Base-by-base conservation (phyloP, 2,797 vertebrate species). In the Odontamblyopus rebecca region DNA sequence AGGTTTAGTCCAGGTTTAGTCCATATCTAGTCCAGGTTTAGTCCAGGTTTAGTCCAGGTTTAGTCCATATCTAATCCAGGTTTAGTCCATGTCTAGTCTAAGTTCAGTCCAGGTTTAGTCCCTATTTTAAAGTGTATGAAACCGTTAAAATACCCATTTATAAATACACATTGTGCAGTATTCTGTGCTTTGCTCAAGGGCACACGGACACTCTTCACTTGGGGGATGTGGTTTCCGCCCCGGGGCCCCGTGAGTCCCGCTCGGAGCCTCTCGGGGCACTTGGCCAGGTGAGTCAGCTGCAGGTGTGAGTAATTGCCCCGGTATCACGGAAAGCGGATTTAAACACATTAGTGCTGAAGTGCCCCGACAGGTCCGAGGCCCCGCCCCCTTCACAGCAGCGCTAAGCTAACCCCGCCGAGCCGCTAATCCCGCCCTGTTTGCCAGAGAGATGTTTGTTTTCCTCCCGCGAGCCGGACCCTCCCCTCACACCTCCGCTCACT, bases 301-400 rank as follows among this genome's bases (percentile, higher is more conserved):
- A 8, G 41, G 23, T 64, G 35, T 29, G 12, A 66, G 26, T 50
- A 66, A 66, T 30, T 6, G 35, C 5, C 62, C 6, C n/a, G 1
- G 15, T 26, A 64, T 64, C 23, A 27, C 65, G 48, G 41, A 53
- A 5, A 65, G 54, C 18, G 35, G 15, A 9, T 53, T 70, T 60
- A 60, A 67, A 67, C 65, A 77, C 19, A 66, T 66, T 18, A 51
- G 41, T 50, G 18, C 30, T 64, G 48, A 64, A 64, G 41, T 32
- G 30, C 41, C 65, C 60, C 8, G 29, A 56, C 56, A 77, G 70
- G 82, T 61, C 76, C 75, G 80, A 92, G 95, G 78, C 84, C n/a
- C 86, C 86, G 91, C 95, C 95, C 85, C 89, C 95, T 98, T 97
- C 97, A 93, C 93, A 94, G 95, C 88, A 90, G 92, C 94, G 94